A percentile compares a stretch with the other conserved stretches of the same genome.
Evolutionary conservation across 2,888 invertebrate species (phyloP).

Genomic region (Rhamnusium bicolor): DNA sequence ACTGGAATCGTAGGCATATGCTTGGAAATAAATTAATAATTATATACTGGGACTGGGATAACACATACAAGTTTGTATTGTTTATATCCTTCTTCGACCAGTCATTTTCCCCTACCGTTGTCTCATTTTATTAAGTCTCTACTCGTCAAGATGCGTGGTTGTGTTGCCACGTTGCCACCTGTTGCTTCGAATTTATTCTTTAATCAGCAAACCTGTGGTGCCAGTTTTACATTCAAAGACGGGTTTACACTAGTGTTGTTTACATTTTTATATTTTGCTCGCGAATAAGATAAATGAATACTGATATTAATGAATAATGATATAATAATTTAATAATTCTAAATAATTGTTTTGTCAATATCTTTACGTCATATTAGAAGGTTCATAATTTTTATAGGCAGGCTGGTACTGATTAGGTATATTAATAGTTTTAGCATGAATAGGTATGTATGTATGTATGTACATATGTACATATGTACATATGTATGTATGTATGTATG

Average conservation of each 20-base stretch:
- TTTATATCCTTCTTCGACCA: neutral
- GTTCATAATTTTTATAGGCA: neutral
- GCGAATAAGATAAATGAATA: neutral
- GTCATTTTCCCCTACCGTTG: constrained; percentile 11
- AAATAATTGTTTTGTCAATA: neutral
- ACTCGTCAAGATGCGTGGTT: constrained; percentile 56
- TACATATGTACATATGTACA: too few species aligned
- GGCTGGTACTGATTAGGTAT: neutral
- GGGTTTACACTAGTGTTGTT: constrained; percentile 50
- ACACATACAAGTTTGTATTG: constrained; percentile 13
- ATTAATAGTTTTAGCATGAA: too few species aligned
- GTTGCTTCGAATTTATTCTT: constrained; percentile 55
- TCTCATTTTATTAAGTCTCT: constrained; percentile 25
- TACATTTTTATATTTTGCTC: constrained; percentile 23
- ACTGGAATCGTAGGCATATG: constrained; percentile 17
- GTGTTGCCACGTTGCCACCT: constrained; percentile 63
- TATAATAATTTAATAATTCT: too few species aligned
- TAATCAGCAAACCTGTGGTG: constrained; percentile 61
- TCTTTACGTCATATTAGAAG: too few species aligned
- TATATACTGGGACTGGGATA: constrained; percentile 4
- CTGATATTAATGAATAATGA: too few species aligned
- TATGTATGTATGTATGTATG: too few species aligned
- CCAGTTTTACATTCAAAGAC: constrained; percentile 54
- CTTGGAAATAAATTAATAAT: constrained; percentile 23
- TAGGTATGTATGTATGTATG: neutral